Evolutionary conservation across 2,888 invertebrate genomes (phyloP).

Genomic region (Caenorhabditis drosophilae): DNA sequence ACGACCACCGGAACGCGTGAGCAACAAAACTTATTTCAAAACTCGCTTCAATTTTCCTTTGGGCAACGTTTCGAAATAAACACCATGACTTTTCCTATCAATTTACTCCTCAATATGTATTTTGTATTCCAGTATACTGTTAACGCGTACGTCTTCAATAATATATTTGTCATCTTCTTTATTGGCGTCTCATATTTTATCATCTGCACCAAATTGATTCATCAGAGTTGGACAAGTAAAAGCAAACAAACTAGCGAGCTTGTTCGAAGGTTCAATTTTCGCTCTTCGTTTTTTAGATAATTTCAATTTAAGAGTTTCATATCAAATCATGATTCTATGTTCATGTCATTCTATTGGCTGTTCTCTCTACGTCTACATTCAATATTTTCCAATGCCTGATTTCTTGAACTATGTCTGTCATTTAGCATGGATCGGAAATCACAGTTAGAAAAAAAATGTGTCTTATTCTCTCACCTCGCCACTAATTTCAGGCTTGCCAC

Average conservation of each 20-base stretch:
- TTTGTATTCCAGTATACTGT: no score
- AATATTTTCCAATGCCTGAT: constrained; percentile 36
- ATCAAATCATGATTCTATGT: constrained; percentile 31
- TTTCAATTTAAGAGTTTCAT: constrained; percentile 25
- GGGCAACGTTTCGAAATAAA: no score
- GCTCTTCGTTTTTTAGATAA: no score
- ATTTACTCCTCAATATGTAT: no score
- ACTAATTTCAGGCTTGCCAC: no score
- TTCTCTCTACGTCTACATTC: constrained; percentile 40
- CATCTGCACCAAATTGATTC: constrained; percentile 24
- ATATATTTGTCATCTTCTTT: constrained; percentile 34
- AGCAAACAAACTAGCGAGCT: constrained; percentile 13
- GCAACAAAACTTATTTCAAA: no score
- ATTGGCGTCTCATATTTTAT: constrained; percentile 26
- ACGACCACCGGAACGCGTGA: no score
- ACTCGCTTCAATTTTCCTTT: no score
- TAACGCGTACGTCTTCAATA: constrained; percentile 38
- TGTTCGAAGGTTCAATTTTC: no score
- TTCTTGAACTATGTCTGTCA: constrained; percentile 29
- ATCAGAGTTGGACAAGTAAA: constrained; percentile 15
- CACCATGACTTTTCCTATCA: no score
- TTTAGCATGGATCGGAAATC: constrained; percentile 46
- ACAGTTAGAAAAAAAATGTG: no score
- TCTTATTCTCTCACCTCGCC: no score
- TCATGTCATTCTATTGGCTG: constrained; percentile 41